Evolutionary conservation across 2,888 invertebrate genomes (phyloP), one percentile per base, ranked within the genome.

Genomic region (Lepidocyrtinus sp.): DNA sequence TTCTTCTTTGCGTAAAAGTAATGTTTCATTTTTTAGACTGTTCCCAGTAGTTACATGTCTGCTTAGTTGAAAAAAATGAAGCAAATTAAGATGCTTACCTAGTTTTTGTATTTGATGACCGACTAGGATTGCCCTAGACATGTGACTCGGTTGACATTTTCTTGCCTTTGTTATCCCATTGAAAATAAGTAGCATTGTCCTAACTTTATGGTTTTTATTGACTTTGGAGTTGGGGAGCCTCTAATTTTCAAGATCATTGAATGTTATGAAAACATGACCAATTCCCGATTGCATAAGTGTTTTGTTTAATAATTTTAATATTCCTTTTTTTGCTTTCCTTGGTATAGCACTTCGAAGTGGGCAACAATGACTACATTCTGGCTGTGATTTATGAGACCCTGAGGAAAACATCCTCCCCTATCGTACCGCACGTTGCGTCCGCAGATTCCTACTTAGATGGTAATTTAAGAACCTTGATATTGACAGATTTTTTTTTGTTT

Each of bases 351-450:
- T 84, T 73, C 62, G 79, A 82, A 19, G 68, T 81, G 50, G 64
- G 75, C 9, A 83, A 85, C 81, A 46, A 76, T 22, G 77, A 1
- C 0, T 96, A 94, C 88, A 95, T 95, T 0, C 94, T 95, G 89
- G 95, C 95, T 0, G 93, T 94, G 0, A 91, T 96, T 15, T 91
- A 93, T 86, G 96, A 96, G 89, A 93, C 94, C 0, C 89, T 96
- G 0, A 89, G 96, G 68, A 92, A 93, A 72, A 92, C 94, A 0
- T 95, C 95, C 0, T 96, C 96, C 0, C 96, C 96, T 0, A 96
- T 96, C 77, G 96, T 96, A 0, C 96, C 96, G 0, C 96, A 96
- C 87, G 95, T 95, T 0, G 95, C 96, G 0, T 94, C 94, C 0
- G 92, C 93, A 86, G 93, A 94, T 87, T 93, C 94, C 0, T 90